A percentile compares a stretch with the other conserved stretches of the same genome.
Evolutionary conservation across 2,113 vertebrate species (phyloP).

Genomic region (Corythornis madagascariensis): DNA sequence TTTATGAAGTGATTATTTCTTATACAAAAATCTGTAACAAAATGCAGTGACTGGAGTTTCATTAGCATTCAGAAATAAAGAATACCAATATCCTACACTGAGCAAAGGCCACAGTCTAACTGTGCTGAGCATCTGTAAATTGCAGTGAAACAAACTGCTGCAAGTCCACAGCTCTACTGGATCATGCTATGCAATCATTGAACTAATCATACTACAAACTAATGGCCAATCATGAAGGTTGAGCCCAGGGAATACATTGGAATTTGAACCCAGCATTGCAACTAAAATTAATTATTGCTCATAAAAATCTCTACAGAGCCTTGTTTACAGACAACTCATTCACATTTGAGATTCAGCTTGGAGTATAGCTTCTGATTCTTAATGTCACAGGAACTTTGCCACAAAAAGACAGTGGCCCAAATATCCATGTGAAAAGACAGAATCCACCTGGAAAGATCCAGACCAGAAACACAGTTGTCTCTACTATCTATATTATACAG

Average conservation of each 20-base stretch:
- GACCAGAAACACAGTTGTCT: slow-evolving; percentile 34
- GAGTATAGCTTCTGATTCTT: slow-evolving; percentile 38
- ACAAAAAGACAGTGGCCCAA: slow-evolving; percentile 55
- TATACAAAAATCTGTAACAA: neutral
- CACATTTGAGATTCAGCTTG: slow-evolving; percentile 53
- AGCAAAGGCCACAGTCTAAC: neutral
- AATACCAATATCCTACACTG: slow-evolving; percentile 23
- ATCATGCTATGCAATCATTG: slow-evolving; percentile 44
- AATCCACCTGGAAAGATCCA: slow-evolving; percentile 35
- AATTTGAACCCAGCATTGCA: slow-evolving; percentile 51
- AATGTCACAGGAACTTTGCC: slow-evolving; percentile 48
- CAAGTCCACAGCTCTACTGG: slow-evolving; percentile 21
- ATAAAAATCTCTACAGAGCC: slow-evolving; percentile 54
- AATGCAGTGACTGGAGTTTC: neutral
- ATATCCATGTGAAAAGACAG: slow-evolving; percentile 3
- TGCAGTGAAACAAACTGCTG: slow-evolving; percentile 23
- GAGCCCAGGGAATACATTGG: slow-evolving; percentile 6
- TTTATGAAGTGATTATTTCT: slow-evolving; percentile 49
- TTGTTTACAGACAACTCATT: slow-evolving; percentile 47
- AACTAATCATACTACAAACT: slow-evolving; percentile 30
- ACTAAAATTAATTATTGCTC: slow-evolving; percentile 63
- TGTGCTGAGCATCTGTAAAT: slow-evolving; percentile 32
- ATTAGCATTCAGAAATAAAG: slow-evolving; percentile 30
- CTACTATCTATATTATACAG: slow-evolving; percentile 52
- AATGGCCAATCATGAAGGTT: slow-evolving; percentile 11